These are phyloP conservation scores for Trachelus tabidus DNA, from an alignment of 2,888 invertebrate species.

Conservation along the genomic window DNA sequence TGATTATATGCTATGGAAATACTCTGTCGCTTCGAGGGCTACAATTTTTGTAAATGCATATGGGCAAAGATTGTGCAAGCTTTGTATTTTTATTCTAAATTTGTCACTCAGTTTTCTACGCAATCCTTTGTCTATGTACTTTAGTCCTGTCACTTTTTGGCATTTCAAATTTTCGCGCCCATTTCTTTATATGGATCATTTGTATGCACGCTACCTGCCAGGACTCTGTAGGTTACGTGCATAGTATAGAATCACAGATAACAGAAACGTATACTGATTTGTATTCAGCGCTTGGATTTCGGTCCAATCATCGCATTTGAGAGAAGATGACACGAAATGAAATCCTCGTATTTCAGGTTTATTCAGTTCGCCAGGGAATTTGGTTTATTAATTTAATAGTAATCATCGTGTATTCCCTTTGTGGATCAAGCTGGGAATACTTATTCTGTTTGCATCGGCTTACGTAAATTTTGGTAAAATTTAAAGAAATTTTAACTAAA, in stretches of 20 bases:
- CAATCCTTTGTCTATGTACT: background rate
- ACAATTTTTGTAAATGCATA: background rate
- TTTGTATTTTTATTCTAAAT: background rate
- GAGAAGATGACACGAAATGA: slow-evolving; percentile 39
- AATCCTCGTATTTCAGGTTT: slow-evolving; percentile 38
- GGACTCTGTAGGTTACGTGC: background rate
- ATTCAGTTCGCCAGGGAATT: slow-evolving; percentile 32
- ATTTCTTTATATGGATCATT: background rate
- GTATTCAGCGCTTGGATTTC: slow-evolving; percentile 30
- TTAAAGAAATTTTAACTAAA: background rate
- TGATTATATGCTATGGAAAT: background rate
- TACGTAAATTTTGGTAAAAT: background rate
- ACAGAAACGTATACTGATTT: slow-evolving; percentile 31
- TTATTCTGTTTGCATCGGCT: background rate
- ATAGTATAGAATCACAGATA: background rate
- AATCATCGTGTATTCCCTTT: slow-evolving; percentile 24
- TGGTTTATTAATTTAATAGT: slow-evolving; percentile 43
- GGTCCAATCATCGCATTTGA: slow-evolving; percentile 37
- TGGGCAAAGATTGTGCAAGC: too few relatives aligned
- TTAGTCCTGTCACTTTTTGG: background rate
- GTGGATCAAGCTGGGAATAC: slow-evolving; percentile 2
- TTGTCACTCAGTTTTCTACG: too few relatives aligned
- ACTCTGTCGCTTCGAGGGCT: background rate
- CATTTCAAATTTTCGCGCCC: background rate
- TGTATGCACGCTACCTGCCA: background rate